These are phyloP conservation scores for Furcula furcula DNA, from an alignment of 2,888 invertebrate species.

Conservation along the genomic window DNA sequence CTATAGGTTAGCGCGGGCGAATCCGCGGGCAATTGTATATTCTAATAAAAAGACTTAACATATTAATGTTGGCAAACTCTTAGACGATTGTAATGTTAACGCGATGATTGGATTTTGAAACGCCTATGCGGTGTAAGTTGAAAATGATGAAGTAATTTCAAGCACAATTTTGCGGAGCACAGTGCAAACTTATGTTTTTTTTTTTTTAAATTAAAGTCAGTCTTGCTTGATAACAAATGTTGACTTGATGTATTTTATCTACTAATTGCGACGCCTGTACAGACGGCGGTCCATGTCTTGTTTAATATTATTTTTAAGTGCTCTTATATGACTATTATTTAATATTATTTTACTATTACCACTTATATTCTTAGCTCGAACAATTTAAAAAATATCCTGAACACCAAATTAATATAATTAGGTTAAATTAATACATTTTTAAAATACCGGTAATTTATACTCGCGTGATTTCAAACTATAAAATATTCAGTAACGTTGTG, in stretches of 20 bases:
- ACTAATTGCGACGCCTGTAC: constrained; percentile 26
- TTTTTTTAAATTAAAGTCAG: constrained; percentile 39
- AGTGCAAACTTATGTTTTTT: constrained; percentile 46
- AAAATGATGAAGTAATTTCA: constrained; percentile 34
- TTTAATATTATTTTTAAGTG: constrained; percentile 31
- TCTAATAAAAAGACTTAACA: constrained; percentile 11
- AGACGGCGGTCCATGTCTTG: constrained; percentile 33
- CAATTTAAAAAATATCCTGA: constrained; percentile 20
- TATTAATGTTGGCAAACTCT: constrained; percentile 18
- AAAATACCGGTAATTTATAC: constrained; percentile 9
- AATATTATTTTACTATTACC: constrained; percentile 14
- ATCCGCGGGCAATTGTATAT: constrained; percentile 9
- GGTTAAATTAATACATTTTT: constrained; percentile 9
- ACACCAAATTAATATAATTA: constrained; percentile 27
- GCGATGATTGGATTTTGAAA: constrained; percentile 12
- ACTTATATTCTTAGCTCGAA: constrained; percentile 21
- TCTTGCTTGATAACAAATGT: constrained; percentile 22
- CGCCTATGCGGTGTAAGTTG: constrained; percentile 29
- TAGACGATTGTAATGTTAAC: constrained; percentile 12
- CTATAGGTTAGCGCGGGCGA: constrained; percentile 1
- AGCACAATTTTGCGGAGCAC: constrained; percentile 59
- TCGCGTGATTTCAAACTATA: constrained; percentile 16
- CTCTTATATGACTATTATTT: constrained; percentile 16
- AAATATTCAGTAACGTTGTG: constrained; percentile 15
- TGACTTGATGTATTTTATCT: constrained; percentile 15